Conservation (phyloP, 2,888 invertebrate species). For the Hypolimnas misippus region DNA sequence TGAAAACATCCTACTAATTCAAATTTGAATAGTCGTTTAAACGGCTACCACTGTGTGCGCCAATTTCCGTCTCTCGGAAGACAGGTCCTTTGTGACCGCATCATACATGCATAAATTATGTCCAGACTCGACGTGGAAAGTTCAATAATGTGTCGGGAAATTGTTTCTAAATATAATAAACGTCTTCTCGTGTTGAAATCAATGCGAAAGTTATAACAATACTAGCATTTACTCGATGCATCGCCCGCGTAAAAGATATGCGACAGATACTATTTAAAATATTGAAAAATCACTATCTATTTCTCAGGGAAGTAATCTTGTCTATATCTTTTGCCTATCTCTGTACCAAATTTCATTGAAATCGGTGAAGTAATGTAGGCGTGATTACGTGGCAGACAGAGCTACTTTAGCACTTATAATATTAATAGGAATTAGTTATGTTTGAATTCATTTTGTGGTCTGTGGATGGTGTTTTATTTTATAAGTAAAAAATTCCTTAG, state of each 20-base stretch:
- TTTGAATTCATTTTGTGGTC: too few species aligned
- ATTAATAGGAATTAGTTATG: too few species aligned
- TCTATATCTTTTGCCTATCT: too few species aligned
- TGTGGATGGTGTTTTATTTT: too few species aligned
- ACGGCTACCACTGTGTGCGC: constrained; percentile 15
- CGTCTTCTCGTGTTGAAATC: neutral
- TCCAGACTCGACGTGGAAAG: constrained; percentile 16
- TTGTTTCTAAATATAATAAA: constrained; percentile 3
- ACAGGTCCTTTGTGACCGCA: constrained; percentile 34
- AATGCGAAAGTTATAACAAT: neutral
- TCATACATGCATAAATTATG: constrained; percentile 22
- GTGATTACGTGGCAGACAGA: too few species aligned
- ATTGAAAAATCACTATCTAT: too few species aligned
- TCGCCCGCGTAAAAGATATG: neutral
- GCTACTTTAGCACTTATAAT: too few species aligned
- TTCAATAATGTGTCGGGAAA: constrained; percentile 11
- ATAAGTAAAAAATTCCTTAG: too few species aligned
- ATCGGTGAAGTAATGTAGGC: too few species aligned
- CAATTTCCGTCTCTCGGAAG: constrained; percentile 19
- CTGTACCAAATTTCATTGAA: too few species aligned
- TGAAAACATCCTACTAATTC: constrained; percentile 18
- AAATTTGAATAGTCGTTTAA: constrained; percentile 17
- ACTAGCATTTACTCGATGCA: neutral
- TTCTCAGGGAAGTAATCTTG: too few species aligned
- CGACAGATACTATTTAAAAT: too few species aligned